phyloP scores from a whole-genome alignment of 2,113 vertebrate species.

The Halichoeres trimaculatus region DNA sequence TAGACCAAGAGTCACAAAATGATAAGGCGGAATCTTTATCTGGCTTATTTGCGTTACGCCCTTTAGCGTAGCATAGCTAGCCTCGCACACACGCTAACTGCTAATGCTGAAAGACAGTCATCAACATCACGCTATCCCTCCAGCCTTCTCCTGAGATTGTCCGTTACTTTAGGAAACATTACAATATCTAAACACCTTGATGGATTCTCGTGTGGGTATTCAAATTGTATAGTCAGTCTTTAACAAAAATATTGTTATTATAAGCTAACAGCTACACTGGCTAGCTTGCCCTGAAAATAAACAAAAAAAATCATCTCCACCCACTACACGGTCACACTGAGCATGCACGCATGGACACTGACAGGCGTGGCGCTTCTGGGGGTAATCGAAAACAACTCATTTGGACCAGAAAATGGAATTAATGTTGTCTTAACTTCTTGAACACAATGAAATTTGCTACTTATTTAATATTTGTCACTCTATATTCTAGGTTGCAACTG shows the following conservation, averaged over 20 bases:
- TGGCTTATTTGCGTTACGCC: neutral
- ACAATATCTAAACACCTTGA: neutral
- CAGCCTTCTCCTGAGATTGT: neutral
- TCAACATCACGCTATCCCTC: constrained; percentile 43
- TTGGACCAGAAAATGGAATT: neutral
- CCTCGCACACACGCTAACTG: constrained; percentile 46
- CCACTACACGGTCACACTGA: constrained; percentile 46
- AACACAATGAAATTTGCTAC: neutral
- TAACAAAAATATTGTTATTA: no score
- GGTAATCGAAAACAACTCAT: neutral
- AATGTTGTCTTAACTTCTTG: neutral
- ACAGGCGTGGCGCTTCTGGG: constrained; percentile 56
- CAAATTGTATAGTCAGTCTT: no score
- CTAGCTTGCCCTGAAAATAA: constrained; percentile 70
- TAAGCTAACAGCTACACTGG: constrained; percentile 2
- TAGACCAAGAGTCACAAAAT: neutral
- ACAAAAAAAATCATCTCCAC: constrained; percentile 67
- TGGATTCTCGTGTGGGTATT: neutral
- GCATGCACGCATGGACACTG: constrained; percentile 24
- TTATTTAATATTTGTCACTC: no score
- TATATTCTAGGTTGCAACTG: neutral
- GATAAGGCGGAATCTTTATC: neutral
- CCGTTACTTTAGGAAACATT: neutral
- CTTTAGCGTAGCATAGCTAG: constrained; percentile 3
- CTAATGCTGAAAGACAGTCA: constrained; percentile 31